Conservation (phyloP, 2,797 vertebrate genomes). For the Acanthurus leucopareius region DNA sequence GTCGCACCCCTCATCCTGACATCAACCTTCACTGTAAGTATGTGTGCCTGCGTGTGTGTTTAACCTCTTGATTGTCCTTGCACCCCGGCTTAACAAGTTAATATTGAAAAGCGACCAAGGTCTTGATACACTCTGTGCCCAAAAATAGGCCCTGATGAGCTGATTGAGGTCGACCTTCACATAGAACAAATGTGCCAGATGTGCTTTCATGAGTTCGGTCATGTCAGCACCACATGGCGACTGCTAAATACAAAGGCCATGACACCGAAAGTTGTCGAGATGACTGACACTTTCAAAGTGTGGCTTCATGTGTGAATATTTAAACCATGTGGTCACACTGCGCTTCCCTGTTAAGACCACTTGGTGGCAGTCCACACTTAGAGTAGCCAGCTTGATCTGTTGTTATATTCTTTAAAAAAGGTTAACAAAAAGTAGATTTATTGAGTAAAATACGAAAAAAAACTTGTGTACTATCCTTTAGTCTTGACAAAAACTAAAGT, state of each 20-base stretch:
- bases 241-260: constrained; percentile 23
- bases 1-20: too few relatives aligned
- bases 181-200: constrained; percentile 56
- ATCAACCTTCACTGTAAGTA: not conserved
- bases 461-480: not conserved
- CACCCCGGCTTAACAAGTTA: constrained; percentile 16
- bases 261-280: not conserved
- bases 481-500: not conserved
- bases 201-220: constrained; percentile 35
- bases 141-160: constrained; percentile 48
- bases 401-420: not conserved
- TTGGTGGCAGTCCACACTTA: constrained; percentile 66
- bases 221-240: constrained; percentile 33
- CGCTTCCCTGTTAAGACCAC: constrained; percentile 48
- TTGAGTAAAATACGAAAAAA: not conserved
- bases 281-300: constrained; percentile 10
- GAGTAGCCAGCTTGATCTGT: not conserved
- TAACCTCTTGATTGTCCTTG: constrained; percentile 31
- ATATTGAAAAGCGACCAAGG: constrained; percentile 32
- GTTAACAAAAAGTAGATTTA: not conserved
- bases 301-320: constrained; percentile 8
- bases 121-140: constrained; percentile 8
- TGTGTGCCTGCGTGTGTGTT: not conserved
- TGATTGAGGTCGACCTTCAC: constrained; percentile 27
- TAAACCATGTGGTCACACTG: constrained; percentile 8